Evolutionary conservation across 2,113 vertebrate species (phyloP), one percentile per base, ranked within the genome.

Genomic region (Atherinomorus stipes): DNA sequence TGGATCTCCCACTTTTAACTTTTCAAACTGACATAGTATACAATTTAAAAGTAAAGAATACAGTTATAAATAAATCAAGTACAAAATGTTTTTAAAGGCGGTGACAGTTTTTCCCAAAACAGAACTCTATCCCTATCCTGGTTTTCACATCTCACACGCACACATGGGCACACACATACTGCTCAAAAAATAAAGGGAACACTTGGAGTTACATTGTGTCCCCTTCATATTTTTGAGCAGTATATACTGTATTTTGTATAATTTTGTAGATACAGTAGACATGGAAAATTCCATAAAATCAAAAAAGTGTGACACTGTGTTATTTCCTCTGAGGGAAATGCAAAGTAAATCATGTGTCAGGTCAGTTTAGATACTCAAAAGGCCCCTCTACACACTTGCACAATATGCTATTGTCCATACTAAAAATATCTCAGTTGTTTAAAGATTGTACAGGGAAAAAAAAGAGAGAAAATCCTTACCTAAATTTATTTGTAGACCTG

Each of bases 141-240:
- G 26, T 76, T 71, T 81, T 59, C 18, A 65, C 67, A 75, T 78
- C 65, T 59, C 18, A 60, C n/a, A n/a, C n/a, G n/a, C n/a, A n/a
- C n/a, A n/a, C n/a, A n/a, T n/a, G n/a, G n/a, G n/a, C n/a, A n/a
- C n/a, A n/a, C n/a, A n/a, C n/a, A n/a, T n/a, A n/a, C n/a, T n/a
- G n/a, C n/a, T n/a, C n/a, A n/a, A n/a, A n/a, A n/a, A n/a, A n/a
- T n/a, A n/a, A n/a, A n/a, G n/a, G n/a, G n/a, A n/a, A n/a, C n/a
- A n/a, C n/a, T n/a, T n/a, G n/a, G n/a, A n/a, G n/a, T n/a, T n/a
- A n/a, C n/a, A n/a, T n/a, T n/a, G n/a, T n/a, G n/a, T n/a, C n/a
- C n/a, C n/a, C n/a, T n/a, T n/a, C n/a, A n/a, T n/a, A n/a, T n/a
- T n/a, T n/a, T n/a, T n/a, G n/a, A n/a, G n/a, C n/a, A n/a, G n/a